These are phyloP conservation scores for Cephalopholis sonnerati DNA, from an alignment of 2,113 vertebrate species.

Conservation along the genomic window DNA sequence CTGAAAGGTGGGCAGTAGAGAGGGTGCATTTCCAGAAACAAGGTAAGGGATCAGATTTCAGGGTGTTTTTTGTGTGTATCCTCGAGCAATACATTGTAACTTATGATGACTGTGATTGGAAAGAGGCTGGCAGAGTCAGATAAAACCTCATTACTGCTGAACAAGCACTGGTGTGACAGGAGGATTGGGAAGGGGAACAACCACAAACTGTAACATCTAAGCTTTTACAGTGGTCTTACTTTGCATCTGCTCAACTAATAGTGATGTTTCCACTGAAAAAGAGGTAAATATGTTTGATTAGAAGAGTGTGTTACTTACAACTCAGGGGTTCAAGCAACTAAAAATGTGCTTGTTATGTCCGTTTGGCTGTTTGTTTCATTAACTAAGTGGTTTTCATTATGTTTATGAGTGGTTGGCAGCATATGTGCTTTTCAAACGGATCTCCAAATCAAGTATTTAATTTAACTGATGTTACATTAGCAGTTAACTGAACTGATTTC, in stretches of 20 bases:
- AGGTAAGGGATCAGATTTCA: conserved; percentile 74
- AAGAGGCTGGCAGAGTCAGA: conserved; percentile 31
- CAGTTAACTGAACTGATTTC: neutral
- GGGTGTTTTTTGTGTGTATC: conserved; percentile 15
- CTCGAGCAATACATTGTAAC: conserved; percentile 29
- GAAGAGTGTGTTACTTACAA: neutral
- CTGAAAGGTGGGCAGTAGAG: conserved; percentile 63
- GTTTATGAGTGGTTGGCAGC: neutral
- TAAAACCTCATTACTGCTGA: conserved; percentile 46
- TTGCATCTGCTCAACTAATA: conserved; percentile 9
- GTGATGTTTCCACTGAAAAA: conserved; percentile 51
- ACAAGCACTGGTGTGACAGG: conserved; percentile 25
- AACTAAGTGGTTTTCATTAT: neutral
- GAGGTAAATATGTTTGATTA: conserved; percentile 44
- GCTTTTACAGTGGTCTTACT: conserved; percentile 22
- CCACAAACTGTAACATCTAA: conserved; percentile 21
- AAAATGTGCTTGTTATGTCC: neutral
- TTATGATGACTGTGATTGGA: conserved; percentile 31
- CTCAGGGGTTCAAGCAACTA: neutral
- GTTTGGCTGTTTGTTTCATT: neutral
- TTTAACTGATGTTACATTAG: no score
- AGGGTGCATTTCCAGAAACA: conserved; percentile 70
- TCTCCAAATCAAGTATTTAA: neutral
- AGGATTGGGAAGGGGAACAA: conserved; percentile 14
- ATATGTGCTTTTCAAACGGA: neutral